Conservation (phyloP, 1,140 invertebrate genomes). For the Drosophila lowei region DNA sequence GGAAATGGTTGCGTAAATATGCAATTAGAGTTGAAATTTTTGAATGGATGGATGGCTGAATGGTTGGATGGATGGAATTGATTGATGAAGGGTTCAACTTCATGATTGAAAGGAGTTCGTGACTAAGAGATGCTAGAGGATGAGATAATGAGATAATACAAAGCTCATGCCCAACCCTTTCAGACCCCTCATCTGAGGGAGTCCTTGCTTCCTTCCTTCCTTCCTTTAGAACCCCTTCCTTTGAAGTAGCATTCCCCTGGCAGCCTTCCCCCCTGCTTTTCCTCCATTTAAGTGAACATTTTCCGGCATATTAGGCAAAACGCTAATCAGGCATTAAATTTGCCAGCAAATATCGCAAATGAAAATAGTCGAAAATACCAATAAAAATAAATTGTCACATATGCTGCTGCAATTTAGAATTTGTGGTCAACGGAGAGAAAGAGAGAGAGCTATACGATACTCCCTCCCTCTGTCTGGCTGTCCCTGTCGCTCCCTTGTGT, state of each 20-base stretch:
- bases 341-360: constrained; percentile 32
- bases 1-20: constrained; percentile 63
- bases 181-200: too few relatives aligned
- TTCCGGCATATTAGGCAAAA: constrained; percentile 28
- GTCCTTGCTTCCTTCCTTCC: not conserved
- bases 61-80: too few relatives aligned
- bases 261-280: not conserved
- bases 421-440: constrained; percentile 48
- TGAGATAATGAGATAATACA: too few relatives aligned
- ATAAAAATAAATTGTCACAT: constrained; percentile 72
- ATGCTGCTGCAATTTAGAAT: constrained; percentile 70
- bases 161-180: too few relatives aligned
- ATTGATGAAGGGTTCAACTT: too few relatives aligned
- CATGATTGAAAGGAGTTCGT: too few relatives aligned
- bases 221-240: not conserved
- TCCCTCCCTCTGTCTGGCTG: not conserved
- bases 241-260: not conserved
- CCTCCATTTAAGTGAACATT: constrained; percentile 1
- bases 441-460: not conserved
- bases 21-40: constrained; percentile 50
- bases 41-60: too few relatives aligned
- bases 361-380: constrained; percentile 46
- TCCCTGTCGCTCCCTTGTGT: constrained; percentile 29
- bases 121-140: too few relatives aligned
- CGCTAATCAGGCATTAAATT: constrained; percentile 68